Percentiles rank a stretch among this genome's conserved stretches.
These are phyloP conservation scores for Megalonaias nervosa DNA, from an alignment of 1,140 invertebrate species.

Conservation along the genomic window DNA sequence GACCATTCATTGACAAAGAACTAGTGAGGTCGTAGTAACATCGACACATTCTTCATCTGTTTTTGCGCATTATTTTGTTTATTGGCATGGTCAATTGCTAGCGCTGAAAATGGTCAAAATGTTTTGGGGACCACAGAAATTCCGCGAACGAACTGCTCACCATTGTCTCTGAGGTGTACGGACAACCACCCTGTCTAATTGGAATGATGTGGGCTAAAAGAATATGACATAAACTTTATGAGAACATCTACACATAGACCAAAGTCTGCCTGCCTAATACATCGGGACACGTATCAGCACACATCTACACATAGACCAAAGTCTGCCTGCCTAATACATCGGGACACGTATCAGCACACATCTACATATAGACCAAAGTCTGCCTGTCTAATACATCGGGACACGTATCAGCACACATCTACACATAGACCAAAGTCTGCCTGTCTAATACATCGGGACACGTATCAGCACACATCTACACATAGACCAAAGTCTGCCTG, in stretches of 20 bases:
- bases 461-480: background rate
- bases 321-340: no score
- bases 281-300: background rate
- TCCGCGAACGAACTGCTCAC: background rate
- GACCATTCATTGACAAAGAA: no score
- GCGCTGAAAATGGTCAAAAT: background rate
- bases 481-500: background rate
- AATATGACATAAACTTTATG: constrained; percentile 5
- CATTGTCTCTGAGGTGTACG: no score
- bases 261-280: background rate
- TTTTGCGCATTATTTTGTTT: background rate
- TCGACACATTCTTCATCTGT: no score
- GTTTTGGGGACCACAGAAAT: constrained; percentile 27
- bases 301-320: no score
- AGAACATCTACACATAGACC: constrained; percentile 16
- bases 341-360: background rate
- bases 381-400: no score
- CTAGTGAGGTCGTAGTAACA: no score
- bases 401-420: background rate
- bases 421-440: no score
- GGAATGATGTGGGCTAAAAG: no score
- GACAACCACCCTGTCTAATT: no score
- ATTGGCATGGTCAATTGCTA: background rate
- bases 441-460: no score
- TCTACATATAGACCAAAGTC: background rate